These are phyloP conservation scores for Pyxicephalus adspersus DNA, from an alignment of 2,113 vertebrate genomes.

Conservation along the genomic window DNA sequence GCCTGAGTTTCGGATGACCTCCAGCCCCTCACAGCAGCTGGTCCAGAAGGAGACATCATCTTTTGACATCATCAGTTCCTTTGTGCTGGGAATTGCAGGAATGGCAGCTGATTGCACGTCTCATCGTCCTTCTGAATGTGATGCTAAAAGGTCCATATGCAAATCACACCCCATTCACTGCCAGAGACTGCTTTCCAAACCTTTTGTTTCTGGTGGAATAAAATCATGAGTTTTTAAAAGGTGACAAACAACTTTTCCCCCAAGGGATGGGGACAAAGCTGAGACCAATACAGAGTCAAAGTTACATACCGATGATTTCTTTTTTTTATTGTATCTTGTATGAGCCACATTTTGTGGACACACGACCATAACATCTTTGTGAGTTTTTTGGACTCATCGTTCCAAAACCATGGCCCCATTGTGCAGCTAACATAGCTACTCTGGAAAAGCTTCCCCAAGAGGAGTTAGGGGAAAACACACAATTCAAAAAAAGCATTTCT, in stretches of 20 bases:
- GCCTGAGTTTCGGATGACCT: neutral
- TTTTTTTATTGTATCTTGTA: no score
- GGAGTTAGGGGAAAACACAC: no score
- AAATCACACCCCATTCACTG: neutral
- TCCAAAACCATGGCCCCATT: no score
- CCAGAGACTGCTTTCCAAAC: neutral
- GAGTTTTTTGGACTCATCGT: no score
- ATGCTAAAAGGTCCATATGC: neutral
- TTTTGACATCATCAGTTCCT: neutral
- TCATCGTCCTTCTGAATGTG: neutral
- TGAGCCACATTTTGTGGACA: no score
- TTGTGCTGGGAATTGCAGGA: neutral
- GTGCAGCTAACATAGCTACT: no score
- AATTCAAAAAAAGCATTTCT: no score
- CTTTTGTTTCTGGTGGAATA: neutral
- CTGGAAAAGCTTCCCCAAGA: no score
- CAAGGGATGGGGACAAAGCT: no score
- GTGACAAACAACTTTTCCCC: neutral
- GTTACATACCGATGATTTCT: no score
- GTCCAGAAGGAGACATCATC: neutral
- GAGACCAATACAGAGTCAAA: no score
- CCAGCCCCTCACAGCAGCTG: neutral
- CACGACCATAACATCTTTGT: no score
- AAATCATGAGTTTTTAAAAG: neutral
- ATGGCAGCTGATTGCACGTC: neutral